Evolutionary conservation across 2,113 vertebrate genomes (phyloP).

Genomic region (Vanacampus margaritifer): DNA sequence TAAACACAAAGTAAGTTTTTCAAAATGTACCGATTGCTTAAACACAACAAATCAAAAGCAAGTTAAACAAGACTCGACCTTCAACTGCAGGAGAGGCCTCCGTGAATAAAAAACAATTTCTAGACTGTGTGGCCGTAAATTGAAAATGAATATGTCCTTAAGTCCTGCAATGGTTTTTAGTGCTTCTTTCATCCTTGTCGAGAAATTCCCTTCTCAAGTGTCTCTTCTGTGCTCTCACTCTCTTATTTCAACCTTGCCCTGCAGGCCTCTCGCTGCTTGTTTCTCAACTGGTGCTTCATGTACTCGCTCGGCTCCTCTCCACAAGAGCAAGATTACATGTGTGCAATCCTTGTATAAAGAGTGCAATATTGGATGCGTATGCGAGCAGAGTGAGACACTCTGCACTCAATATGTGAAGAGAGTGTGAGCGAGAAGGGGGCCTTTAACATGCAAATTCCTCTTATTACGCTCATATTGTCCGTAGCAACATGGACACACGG

Average conservation of each 20-base stretch:
- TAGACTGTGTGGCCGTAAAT: conserved; percentile 15
- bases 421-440: conserved; percentile 20
- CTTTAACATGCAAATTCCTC: conserved; percentile 60
- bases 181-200: conserved; percentile 13
- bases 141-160: conserved; percentile 31
- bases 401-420: conserved; percentile 21
- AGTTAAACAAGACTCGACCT: background rate
- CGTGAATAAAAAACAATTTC: background rate
- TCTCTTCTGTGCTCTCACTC: conserved; percentile 25
- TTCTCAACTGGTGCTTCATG: conserved; percentile 30
- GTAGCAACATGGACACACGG: conserved; percentile 54
- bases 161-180: conserved; percentile 19
- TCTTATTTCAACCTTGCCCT: conserved; percentile 28
- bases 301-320: conserved; percentile 18
- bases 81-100: background rate
- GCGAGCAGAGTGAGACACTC: conserved; percentile 21
- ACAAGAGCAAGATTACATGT: conserved; percentile 38
- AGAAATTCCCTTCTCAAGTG: conserved; percentile 37
- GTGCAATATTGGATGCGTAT: conserved; percentile 3
- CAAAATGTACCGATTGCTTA: background rate
- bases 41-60: background rate
- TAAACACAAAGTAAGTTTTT: background rate
- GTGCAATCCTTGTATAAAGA: conserved; percentile 33
- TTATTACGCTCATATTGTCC: conserved; percentile 40
- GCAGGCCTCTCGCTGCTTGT: conserved; percentile 33